Conservation (phyloP, 2,888 invertebrate genomes). For the Dynastes maya region DNA sequence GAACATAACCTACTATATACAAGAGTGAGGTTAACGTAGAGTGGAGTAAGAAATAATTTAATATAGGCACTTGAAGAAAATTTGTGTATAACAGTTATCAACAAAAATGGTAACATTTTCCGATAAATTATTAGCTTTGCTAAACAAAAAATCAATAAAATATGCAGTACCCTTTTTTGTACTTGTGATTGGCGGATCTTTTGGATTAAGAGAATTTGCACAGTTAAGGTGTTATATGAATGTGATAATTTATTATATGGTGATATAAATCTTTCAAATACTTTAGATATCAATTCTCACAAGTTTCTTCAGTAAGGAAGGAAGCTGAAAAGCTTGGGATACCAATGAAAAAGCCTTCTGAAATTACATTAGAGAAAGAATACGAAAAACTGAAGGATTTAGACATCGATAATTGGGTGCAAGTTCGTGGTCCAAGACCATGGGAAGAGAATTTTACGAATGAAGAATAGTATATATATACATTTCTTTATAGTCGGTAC, state of each 20-base stretch:
- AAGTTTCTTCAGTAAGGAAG: conserved; percentile 73
- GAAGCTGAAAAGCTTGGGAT: conserved; percentile 81
- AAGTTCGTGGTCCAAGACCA: conserved; percentile 87
- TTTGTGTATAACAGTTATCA: too few relatives aligned
- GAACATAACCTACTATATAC: too few relatives aligned
- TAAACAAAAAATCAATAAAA: conserved; percentile 46
- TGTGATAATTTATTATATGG: background rate
- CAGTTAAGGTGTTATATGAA: conserved; percentile 75
- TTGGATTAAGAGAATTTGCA: conserved; percentile 83
- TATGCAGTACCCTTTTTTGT: conserved; percentile 84
- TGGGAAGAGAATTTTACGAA: conserved; percentile 78
- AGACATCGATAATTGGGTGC: conserved; percentile 89
- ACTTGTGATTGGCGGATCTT: conserved; percentile 84
- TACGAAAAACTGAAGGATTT: conserved; percentile 82
- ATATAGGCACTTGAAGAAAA: too few relatives aligned
- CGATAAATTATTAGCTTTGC: conserved; percentile 35
- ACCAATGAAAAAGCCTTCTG: conserved; percentile 76
- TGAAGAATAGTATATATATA: conserved; percentile 26
- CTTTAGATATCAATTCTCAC: conserved; percentile 73
- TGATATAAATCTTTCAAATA: background rate
- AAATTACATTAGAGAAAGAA: conserved; percentile 82
- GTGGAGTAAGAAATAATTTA: too few relatives aligned
- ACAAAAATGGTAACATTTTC: conserved; percentile 25
- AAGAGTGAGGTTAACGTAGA: too few relatives aligned
- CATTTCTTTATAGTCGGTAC: background rate